Conservation (phyloP, 2,888 invertebrate genomes). For the Ophraella communa region DNA sequence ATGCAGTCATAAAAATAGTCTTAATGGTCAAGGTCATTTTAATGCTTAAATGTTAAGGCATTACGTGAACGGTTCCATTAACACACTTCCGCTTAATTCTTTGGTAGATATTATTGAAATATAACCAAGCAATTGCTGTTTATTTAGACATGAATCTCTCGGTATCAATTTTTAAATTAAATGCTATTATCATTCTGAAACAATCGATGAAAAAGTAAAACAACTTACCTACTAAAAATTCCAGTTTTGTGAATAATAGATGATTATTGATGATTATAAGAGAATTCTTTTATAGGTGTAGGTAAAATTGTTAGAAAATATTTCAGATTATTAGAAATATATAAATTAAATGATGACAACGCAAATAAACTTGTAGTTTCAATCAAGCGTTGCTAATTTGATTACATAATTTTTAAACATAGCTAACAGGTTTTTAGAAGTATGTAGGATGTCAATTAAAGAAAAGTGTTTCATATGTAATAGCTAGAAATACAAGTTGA, state of each 20-base stretch:
- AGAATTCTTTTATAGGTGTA: too few species aligned
- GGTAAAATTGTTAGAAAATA: too few species aligned
- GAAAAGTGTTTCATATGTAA: constrained; percentile 5
- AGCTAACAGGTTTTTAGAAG: constrained; percentile 10
- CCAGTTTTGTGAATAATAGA: too few species aligned
- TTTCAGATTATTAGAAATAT: too few species aligned
- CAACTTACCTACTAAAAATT: too few species aligned
- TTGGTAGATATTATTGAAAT: not conserved
- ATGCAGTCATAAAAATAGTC: not conserved
- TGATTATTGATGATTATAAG: too few species aligned
- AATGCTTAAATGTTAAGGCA: not conserved
- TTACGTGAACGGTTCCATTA: constrained; percentile 3
- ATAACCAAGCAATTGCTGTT: not conserved
- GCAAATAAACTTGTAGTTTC: not conserved
- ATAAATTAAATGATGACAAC: not conserved
- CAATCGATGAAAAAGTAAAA: too few species aligned
- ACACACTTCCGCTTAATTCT: not conserved
- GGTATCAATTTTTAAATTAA: too few species aligned
- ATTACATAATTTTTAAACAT: constrained; percentile 15
- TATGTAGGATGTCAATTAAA: constrained; percentile 7
- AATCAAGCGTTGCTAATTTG: not conserved
- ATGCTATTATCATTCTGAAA: too few species aligned
- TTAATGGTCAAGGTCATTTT: constrained; percentile 1
- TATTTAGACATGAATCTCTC: not conserved
- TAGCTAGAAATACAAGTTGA: not conserved